Evolutionary conservation across 37 sponge, comb jelly and placozoan genomes (phyloP), one percentile per base, ranked within the genome.

Genomic region (Bolinopsis microptera): DNA sequence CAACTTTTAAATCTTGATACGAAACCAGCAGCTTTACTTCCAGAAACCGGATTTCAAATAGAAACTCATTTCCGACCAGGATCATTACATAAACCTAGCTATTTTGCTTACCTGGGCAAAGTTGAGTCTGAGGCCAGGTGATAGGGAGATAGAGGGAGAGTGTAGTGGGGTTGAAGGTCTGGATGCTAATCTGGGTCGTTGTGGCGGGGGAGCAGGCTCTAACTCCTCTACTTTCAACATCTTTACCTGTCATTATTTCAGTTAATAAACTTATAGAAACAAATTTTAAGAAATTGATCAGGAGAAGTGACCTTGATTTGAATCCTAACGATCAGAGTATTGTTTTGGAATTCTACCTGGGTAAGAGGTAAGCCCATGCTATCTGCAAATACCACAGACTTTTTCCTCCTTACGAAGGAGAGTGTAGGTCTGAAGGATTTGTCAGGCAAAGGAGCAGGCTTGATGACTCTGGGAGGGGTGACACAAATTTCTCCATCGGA

Each of bases 91-190:
- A n/a, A n/a, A n/a, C n/a, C n/a, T n/a, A n/a, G n/a, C n/a, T n/a
- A n/a, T n/a, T n/a, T n/a, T n/a, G n/a, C 61, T 48, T 82, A 86
- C 90, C 90, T 86, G 90, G 37, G 90, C 24, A 38, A 86, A 86
- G 30, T 86, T 86, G n/a, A 86, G 90, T 86, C 61, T 28, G 61
- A 86, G 90, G n/a, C 25, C 90, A n/a, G 90, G 90, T 24, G 24
- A 8, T 1, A 40, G 61, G 32, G 35, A 3, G 35, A 32, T 18
- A 35, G 80, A 77, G 39, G 90, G 41, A 8, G 61, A 27, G 39
- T 5, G 2, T 1, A 48, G 90, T 2, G 75, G 26, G 75, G 31
- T 72, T 8, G 75, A 72, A 72, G 75, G 75, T 30, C 31, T 72
- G 61, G 9, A 5, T 5, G 13, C 3, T 30, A 72, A 72, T 24